These are phyloP conservation scores for Melipona beecheii DNA, from an alignment of 2,888 invertebrate genomes.

Conservation along the genomic window DNA sequence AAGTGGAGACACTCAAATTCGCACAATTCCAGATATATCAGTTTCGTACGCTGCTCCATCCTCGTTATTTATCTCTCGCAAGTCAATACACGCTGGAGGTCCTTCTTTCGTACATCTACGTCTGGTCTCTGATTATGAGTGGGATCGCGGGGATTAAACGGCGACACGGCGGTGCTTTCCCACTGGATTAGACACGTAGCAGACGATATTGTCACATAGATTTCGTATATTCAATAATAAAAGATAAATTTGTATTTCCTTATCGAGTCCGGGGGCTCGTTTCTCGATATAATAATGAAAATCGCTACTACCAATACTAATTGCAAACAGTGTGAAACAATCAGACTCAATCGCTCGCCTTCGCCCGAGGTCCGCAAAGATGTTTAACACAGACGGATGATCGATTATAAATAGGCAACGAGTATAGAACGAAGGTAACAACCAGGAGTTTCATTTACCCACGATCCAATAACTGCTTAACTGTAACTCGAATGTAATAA, in stretches of 20 bases:
- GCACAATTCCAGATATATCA: background rate
- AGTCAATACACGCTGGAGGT: constrained; percentile 37
- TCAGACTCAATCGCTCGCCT: background rate
- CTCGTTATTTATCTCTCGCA: constrained; percentile 18
- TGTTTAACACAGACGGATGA: background rate
- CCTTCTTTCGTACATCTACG: constrained; percentile 40
- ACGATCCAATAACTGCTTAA: background rate
- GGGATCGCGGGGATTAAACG: constrained; percentile 57
- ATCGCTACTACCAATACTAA: background rate
- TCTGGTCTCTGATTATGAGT: constrained; percentile 57
- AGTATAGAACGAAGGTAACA: background rate
- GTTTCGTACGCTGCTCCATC: background rate
- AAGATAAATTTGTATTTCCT: constrained; percentile 62
- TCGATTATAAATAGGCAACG: background rate
- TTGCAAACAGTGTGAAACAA: no score
- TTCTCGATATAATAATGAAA: constrained; percentile 23
- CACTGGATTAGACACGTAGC: constrained; percentile 69
- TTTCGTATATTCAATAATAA: constrained; percentile 52
- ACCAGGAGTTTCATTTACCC: background rate
- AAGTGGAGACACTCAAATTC: background rate
- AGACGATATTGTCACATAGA: constrained; percentile 42
- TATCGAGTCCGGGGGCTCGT: constrained; percentile 22
- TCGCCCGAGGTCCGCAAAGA: background rate
- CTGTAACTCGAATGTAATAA: background rate
- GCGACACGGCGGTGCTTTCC: constrained; percentile 56